Evolutionary conservation across 23 tunicate genomes (phyloP).

Genomic region (Phallusia fumigata): DNA sequence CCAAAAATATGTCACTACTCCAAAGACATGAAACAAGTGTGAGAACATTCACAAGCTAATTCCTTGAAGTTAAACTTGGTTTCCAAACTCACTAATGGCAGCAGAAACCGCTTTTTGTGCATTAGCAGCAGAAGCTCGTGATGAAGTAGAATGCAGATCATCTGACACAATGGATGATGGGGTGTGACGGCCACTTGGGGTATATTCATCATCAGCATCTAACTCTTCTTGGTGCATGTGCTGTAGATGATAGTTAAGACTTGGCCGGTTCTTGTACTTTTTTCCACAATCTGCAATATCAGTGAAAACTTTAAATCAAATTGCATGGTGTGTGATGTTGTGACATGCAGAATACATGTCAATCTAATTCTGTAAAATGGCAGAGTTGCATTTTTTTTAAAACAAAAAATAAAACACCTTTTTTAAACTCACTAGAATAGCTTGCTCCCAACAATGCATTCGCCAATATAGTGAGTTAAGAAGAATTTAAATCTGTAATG

Average conservation of each 20-base stretch:
- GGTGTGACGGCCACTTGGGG: slow-evolving; percentile 59
- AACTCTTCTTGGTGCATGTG: slow-evolving; percentile 86
- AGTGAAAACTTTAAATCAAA: too few relatives aligned
- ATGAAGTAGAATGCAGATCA: slow-evolving; percentile 54
- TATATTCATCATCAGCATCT: slow-evolving; percentile 91
- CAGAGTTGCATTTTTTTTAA: background rate
- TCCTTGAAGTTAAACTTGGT: too few relatives aligned
- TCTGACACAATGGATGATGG: slow-evolving; percentile 68
- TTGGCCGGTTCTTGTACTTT: slow-evolving; percentile 84
- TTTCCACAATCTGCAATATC: slow-evolving; percentile 66
- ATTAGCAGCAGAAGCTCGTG: slow-evolving; percentile 47
- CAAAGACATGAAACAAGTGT: too few relatives aligned
- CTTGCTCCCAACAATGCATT: background rate
- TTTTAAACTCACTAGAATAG: too few relatives aligned
- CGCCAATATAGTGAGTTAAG: background rate
- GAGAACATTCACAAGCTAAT: too few relatives aligned
- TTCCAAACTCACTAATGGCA: slow-evolving; percentile 26
- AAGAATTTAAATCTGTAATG: too few relatives aligned
- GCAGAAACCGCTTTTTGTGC: slow-evolving; percentile 60
- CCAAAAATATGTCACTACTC: too few relatives aligned
- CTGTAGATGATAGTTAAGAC: slow-evolving; percentile 80
- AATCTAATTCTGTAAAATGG: background rate
- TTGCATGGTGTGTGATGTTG: too few relatives aligned
- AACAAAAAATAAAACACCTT: background rate
- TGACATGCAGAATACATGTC: too few relatives aligned